These are phyloP conservation scores for Sebastes reedi DNA, from an alignment of 2,797 vertebrate genomes.

Conservation along the genomic window DNA sequence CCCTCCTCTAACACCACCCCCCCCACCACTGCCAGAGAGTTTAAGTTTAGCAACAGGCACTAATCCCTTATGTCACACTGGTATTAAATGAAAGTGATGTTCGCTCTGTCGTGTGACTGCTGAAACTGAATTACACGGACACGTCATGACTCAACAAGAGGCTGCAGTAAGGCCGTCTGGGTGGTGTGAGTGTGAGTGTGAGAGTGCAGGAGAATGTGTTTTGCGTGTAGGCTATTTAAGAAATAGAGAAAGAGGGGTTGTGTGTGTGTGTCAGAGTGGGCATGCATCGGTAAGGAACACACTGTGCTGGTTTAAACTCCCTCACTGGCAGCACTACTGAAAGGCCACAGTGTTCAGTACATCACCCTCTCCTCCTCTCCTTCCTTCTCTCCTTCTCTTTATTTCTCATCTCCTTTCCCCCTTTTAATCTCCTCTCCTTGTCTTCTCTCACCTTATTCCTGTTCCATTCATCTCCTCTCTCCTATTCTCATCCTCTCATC, in stretches of 20 bases:
- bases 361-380: constrained; percentile 31
- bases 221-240: constrained; percentile 33
- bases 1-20: background rate
- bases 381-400: constrained; percentile 17
- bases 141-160: constrained; percentile 38
- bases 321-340: constrained; percentile 68
- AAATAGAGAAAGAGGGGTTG: constrained; percentile 57
- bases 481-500: background rate
- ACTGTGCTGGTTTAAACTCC: constrained; percentile 71
- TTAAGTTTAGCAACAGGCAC: constrained; percentile 51
- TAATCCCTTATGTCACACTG: constrained; percentile 50
- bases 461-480: background rate
- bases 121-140: constrained; percentile 30
- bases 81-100: constrained; percentile 38
- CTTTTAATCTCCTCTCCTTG: background rate
- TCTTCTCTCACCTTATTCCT: background rate
- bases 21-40: background rate
- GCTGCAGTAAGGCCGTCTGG: constrained; percentile 27
- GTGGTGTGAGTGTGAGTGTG: constrained; percentile 14
- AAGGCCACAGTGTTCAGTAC: constrained; percentile 76
- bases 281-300: constrained; percentile 71
- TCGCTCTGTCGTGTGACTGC: constrained; percentile 42
- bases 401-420: background rate
- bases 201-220: constrained; percentile 14
- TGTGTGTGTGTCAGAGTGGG: constrained; percentile 61